These are phyloP conservation scores for Callimorpha dominula DNA, from an alignment of 2,888 invertebrate genomes.

Conservation along the genomic window DNA sequence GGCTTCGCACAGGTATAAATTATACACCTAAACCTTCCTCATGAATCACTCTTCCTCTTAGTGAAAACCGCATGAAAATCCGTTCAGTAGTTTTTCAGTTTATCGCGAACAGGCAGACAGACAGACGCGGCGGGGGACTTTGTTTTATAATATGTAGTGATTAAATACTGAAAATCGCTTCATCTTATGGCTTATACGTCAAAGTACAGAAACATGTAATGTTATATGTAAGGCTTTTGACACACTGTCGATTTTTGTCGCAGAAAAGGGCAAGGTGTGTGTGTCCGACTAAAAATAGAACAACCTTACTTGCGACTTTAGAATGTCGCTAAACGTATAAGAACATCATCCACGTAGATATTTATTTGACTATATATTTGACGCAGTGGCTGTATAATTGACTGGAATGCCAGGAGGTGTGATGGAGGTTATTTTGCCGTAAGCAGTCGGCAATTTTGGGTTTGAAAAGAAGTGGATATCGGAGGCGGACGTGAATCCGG, in stretches of 20 bases:
- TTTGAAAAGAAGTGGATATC: too few relatives aligned
- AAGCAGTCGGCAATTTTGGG: too few relatives aligned
- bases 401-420: background rate
- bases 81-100: too few relatives aligned
- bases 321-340: background rate
- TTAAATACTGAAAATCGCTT: slow-evolving; percentile 23
- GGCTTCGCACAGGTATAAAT: too few relatives aligned
- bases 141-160: too few relatives aligned
- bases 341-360: background rate
- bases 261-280: slow-evolving; percentile 7
- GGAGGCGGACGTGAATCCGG: too few relatives aligned
- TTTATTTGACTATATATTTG: background rate
- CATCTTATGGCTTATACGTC: slow-evolving; percentile 2
- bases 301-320: background rate
- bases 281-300: slow-evolving; percentile 11
- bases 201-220: slow-evolving; percentile 3
- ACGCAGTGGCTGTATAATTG: background rate
- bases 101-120: too few relatives aligned
- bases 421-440: too few relatives aligned
- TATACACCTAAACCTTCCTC: too few relatives aligned
- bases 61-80: too few relatives aligned
- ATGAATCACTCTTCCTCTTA: too few relatives aligned
- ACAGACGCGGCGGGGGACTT: too few relatives aligned
- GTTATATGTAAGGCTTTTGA: slow-evolving; percentile 6
- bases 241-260: slow-evolving; percentile 18